phyloP scores from a whole-genome alignment of 2,113 vertebrate species.

The Noctilio leporinus region DNA sequence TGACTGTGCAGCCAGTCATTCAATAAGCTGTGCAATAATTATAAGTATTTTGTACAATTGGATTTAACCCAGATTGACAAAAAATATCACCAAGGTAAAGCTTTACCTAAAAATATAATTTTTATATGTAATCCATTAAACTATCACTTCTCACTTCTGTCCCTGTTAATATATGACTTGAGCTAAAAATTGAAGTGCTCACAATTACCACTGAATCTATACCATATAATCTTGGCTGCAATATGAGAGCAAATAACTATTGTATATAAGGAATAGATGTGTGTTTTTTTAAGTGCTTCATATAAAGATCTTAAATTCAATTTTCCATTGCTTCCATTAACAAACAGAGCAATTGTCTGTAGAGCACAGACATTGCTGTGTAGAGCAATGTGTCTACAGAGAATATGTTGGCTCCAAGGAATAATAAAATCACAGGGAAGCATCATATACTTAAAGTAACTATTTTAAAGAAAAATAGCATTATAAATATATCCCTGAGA shows the following conservation, averaged over 20 bases:
- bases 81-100: background rate
- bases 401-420: background rate
- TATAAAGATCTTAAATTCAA: background rate
- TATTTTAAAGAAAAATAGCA: background rate
- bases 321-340: background rate
- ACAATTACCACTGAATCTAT: background rate
- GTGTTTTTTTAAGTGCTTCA: background rate
- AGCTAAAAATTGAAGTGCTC: background rate
- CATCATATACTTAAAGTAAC: background rate
- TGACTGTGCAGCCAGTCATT: background rate
- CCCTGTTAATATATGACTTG: background rate
- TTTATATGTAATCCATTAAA: background rate
- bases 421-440: background rate
- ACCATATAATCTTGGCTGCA: background rate
- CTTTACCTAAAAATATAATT: background rate
- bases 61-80: background rate
- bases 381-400: background rate
- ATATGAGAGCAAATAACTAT: background rate
- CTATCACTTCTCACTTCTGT: background rate
- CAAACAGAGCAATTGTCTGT: too few relatives aligned
- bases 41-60: background rate
- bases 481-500: background rate
- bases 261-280: background rate
- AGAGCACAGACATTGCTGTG: too few relatives aligned
- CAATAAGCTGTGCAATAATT: background rate